Evolutionary conservation across 2,113 vertebrate species (phyloP).

Genomic region (Pterocles orientalis): DNA sequence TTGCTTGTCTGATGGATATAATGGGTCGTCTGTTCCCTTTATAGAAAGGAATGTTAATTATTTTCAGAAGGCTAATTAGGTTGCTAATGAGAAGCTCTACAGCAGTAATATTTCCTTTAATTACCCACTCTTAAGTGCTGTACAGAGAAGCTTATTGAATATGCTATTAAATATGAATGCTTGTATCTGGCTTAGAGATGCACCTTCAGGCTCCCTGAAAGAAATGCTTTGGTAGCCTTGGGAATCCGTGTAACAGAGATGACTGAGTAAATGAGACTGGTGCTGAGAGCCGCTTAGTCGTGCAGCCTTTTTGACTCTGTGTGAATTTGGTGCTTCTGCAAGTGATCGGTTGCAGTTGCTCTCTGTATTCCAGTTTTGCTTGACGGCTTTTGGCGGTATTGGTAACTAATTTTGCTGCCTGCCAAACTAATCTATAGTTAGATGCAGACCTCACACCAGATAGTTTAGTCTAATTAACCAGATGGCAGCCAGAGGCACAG

Average conservation of each 20-base stretch:
- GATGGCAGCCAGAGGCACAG: not conserved
- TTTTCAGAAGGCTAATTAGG: constrained; percentile 77
- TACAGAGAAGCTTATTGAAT: constrained; percentile 55
- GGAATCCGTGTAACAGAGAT: not conserved
- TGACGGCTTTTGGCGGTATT: not conserved
- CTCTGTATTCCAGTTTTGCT: not conserved
- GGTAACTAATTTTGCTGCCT: not conserved
- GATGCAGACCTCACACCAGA: not conserved
- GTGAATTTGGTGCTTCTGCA: not conserved
- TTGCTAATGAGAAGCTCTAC: constrained; percentile 70
- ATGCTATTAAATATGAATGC: constrained; percentile 26
- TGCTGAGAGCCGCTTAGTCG: not conserved
- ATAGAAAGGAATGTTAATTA: constrained; percentile 77
- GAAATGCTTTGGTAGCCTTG: not conserved
- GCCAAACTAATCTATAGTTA: not conserved
- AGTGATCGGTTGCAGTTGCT: not conserved
- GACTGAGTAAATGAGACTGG: not conserved
- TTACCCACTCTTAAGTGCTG: constrained; percentile 72
- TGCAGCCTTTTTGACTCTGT: not conserved
- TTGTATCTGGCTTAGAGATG: not conserved
- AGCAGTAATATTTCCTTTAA: constrained; percentile 72
- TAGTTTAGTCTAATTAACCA: not conserved
- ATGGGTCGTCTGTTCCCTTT: constrained; percentile 70
- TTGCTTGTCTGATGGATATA: constrained; percentile 56
- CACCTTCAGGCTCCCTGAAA: not conserved